Evolutionary conservation across 2,888 invertebrate genomes (phyloP).

Genomic region (Andrena praecox): DNA sequence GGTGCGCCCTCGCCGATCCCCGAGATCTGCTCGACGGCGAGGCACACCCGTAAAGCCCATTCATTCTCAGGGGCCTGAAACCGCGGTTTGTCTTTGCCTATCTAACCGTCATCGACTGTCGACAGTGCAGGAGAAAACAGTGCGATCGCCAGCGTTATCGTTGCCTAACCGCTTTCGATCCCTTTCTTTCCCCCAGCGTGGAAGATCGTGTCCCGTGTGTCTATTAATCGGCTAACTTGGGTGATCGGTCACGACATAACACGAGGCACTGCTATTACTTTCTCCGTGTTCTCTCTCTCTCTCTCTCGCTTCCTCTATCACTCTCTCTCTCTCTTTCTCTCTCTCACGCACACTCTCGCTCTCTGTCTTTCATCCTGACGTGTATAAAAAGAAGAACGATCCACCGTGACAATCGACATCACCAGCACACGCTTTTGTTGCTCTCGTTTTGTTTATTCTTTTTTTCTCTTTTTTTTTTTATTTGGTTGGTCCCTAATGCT

Average conservation of each 20-base stretch:
- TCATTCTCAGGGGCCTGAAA: constrained; percentile 16
- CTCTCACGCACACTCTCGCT: not conserved
- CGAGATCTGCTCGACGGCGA: constrained; percentile 54
- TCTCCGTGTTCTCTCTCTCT: constrained; percentile 34
- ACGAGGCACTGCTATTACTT: constrained; percentile 64
- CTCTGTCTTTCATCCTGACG: not conserved
- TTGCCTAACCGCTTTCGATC: not conserved
- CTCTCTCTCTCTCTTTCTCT: constrained; percentile 2
- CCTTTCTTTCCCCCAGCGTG: not conserved
- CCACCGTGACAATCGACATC: constrained; percentile 74
- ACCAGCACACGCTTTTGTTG: constrained; percentile 50
- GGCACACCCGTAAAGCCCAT: constrained; percentile 35
- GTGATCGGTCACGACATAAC: constrained; percentile 39
- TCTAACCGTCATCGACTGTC: constrained; percentile 45
- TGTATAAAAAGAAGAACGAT: constrained; percentile 69
- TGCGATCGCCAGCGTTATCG: not conserved
- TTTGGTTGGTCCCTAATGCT: constrained; percentile 80
- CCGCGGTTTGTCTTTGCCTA: constrained; percentile 21
- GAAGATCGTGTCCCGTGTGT: constrained; percentile 30
- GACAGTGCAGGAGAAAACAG: constrained; percentile 43
- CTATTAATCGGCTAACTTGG: constrained; percentile 22
- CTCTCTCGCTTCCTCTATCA: not conserved
- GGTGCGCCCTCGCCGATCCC: constrained; percentile 52
- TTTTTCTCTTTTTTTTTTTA: constrained; percentile 44
- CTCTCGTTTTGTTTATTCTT: not conserved